Conservation (phyloP, 2,113 vertebrate genomes). For the Protomyctophum bolini region DNA sequence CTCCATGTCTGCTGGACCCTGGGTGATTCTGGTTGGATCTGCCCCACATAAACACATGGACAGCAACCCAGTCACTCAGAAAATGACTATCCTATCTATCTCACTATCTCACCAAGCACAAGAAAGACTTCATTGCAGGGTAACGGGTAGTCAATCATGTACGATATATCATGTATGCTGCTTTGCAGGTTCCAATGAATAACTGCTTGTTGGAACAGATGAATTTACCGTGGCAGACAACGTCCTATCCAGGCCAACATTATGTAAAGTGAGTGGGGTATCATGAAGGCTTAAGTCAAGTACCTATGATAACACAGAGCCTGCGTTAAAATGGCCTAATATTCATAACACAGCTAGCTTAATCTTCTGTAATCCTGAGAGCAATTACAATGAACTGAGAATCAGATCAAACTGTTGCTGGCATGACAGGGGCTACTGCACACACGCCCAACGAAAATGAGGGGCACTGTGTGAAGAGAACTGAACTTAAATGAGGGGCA, state of each 20-base stretch:
- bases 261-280: constrained; percentile 19
- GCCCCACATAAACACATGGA: constrained; percentile 24
- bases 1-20: constrained; percentile 89
- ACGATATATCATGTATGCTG: background rate
- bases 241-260: constrained; percentile 27
- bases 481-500: constrained; percentile 35
- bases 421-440: constrained; percentile 48
- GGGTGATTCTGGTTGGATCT: constrained; percentile 89
- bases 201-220: constrained; percentile 1
- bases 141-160: background rate
- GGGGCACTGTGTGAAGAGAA: constrained; percentile 25
- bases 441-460: constrained; percentile 32
- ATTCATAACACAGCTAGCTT: constrained; percentile 45
- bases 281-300: constrained; percentile 54
- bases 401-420: constrained; percentile 59
- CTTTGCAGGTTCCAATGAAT: background rate
- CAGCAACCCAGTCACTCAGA: background rate
- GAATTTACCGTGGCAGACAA: constrained; percentile 24
- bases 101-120: constrained; percentile 20
- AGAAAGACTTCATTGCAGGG: background rate
- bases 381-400: constrained; percentile 63
- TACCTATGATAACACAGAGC: constrained; percentile 54
- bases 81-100: background rate
- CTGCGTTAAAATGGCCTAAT: constrained; percentile 55
- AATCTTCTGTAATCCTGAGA: constrained; percentile 66